Conservation (phyloP, 2,888 invertebrate genomes). For the Dicroscelio sp. region DNA sequence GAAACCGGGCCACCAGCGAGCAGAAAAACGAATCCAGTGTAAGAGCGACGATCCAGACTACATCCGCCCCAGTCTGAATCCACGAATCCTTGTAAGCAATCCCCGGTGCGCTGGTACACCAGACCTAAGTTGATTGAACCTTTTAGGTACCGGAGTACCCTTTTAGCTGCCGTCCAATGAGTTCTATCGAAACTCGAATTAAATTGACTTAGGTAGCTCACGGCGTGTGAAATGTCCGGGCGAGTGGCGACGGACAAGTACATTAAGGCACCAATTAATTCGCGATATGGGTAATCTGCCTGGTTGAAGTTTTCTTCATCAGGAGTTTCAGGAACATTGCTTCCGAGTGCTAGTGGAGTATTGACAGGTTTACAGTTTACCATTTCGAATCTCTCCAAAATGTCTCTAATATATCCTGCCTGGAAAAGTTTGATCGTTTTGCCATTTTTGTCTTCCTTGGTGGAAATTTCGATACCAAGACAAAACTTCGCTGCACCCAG, state of each 20-base stretch:
- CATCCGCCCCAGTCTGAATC: slow-evolving; percentile 58
- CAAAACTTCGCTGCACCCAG: not conserved
- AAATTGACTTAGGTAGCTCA: slow-evolving; percentile 77
- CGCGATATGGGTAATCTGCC: slow-evolving; percentile 52
- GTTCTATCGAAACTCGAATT: not conserved
- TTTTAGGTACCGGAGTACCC: not conserved
- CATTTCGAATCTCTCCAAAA: slow-evolving; percentile 78
- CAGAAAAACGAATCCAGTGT: slow-evolving; percentile 37
- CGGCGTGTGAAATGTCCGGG: slow-evolving; percentile 83
- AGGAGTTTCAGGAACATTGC: not conserved
- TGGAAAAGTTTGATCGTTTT: slow-evolving; percentile 42
- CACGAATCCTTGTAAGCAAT: slow-evolving; percentile 39
- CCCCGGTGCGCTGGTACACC: not conserved
- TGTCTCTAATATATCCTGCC: slow-evolving; percentile 60
- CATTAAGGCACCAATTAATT: slow-evolving; percentile 81
- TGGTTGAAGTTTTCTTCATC: not conserved
- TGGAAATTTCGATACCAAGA: not conserved
- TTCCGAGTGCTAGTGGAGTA: slow-evolving; percentile 67
- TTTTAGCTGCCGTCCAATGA: not conserved
- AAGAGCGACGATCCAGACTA: slow-evolving; percentile 17
- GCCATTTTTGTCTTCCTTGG: not conserved
- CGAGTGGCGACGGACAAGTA: slow-evolving; percentile 78
- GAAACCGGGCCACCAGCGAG: slow-evolving; percentile 36
- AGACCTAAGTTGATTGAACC: not conserved
- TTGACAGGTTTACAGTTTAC: slow-evolving; percentile 55